A percentile compares a stretch with the other conserved stretches of the same genome.
Evolutionary conservation across 2,113 vertebrate species (phyloP).

Genomic region (Promerops cafer): DNA sequence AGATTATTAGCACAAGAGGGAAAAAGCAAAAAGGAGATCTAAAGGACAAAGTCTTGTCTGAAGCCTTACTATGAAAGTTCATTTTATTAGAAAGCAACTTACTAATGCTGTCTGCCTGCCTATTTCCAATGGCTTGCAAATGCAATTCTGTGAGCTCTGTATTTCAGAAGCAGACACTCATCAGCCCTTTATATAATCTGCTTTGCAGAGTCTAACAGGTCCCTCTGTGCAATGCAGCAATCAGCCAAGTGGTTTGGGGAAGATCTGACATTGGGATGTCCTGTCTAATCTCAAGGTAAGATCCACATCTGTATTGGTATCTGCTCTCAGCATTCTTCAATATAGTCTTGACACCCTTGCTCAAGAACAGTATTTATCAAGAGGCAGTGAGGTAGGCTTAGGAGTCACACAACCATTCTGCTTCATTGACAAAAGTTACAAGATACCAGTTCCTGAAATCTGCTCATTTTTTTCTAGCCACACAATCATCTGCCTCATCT

Average conservation of each 20-base stretch:
- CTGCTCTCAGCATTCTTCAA: background rate
- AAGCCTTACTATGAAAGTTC: background rate
- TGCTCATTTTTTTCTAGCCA: background rate
- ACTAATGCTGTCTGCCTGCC: background rate
- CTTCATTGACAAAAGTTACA: background rate
- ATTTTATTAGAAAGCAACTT: background rate
- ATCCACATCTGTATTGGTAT: rapidly evolving
- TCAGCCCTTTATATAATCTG: background rate
- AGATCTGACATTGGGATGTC: background rate
- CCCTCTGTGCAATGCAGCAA: background rate
- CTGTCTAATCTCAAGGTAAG: background rate
- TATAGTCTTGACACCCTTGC: background rate
- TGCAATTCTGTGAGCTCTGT: background rate
- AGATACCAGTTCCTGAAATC: background rate
- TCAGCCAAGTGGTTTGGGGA: background rate
- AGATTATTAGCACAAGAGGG: background rate
- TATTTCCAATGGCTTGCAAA: background rate
- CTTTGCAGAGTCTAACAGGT: background rate
- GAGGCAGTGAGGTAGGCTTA: background rate
- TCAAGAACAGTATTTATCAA: background rate
- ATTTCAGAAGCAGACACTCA: background rate
- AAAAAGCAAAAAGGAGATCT: background rate
- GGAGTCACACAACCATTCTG: background rate
- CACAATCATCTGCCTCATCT: background rate
- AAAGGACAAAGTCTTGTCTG: background rate